Conservation (phyloP, 2,113 vertebrate species). For the Pangasianodon gigas region DNA sequence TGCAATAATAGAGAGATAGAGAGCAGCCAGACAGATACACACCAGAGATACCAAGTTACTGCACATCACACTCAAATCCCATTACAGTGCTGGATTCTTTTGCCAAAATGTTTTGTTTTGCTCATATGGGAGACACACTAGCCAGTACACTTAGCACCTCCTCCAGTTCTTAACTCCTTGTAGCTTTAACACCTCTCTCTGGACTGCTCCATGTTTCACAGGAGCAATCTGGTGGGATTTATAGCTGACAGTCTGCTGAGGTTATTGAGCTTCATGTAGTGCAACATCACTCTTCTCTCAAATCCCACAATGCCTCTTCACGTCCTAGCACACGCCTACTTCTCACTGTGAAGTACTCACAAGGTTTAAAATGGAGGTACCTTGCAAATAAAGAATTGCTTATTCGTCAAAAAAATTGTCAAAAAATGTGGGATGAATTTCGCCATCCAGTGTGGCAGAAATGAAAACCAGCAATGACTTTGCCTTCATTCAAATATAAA, state of each 20-base stretch:
- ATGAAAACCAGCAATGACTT: background rate
- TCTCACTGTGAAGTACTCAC: conserved; percentile 10
- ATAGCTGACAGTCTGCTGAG: conserved; percentile 42
- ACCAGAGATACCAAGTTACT: background rate
- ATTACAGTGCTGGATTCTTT: background rate
- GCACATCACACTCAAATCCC: background rate
- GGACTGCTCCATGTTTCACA: conserved; percentile 13
- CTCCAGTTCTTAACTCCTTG: conserved; percentile 23
- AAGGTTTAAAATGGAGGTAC: background rate
- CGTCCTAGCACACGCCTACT: conserved; percentile 11
- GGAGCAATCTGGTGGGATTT: conserved; percentile 27
- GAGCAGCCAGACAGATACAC: conserved; percentile 8
- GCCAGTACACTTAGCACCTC: conserved; percentile 28
- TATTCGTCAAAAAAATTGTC: background rate
- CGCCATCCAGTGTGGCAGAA: background rate
- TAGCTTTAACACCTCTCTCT: background rate
- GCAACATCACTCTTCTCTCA: conserved; percentile 23
- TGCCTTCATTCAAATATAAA: background rate
- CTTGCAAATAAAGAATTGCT: background rate
- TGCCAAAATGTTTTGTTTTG: background rate
- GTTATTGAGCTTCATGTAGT: conserved; percentile 37
- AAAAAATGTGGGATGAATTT: background rate
- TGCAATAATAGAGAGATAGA: background rate
- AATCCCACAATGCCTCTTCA: conserved; percentile 21
- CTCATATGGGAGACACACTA: background rate